Percentiles rank a stretch among this genome's conserved stretches.
Evolutionary conservation across 2,888 invertebrate species (phyloP).

Genomic region (Spilarctia lutea): DNA sequence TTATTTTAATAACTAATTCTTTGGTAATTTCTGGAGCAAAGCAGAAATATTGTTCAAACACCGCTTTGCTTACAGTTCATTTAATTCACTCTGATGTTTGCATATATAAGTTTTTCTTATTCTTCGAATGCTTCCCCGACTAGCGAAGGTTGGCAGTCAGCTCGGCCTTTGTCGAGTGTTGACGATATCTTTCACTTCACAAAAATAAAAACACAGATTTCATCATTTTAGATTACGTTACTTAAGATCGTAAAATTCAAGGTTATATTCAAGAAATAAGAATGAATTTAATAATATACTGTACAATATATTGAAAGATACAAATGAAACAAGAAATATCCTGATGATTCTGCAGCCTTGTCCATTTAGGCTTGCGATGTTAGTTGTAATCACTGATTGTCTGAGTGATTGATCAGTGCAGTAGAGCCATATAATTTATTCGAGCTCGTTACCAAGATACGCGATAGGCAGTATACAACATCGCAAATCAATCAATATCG

Average conservation of each 20-base stretch:
- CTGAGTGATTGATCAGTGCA: conserved; percentile 12
- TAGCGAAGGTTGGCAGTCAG: too few species aligned
- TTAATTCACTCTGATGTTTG: background rate
- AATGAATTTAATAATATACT: background rate
- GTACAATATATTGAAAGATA: background rate
- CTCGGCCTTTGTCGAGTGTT: too few species aligned
- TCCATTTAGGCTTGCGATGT: background rate
- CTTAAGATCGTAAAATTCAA: background rate
- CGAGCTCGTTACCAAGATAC: conserved; percentile 23
- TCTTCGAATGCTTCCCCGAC: too few species aligned
- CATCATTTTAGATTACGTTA: background rate
- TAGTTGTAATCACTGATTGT: background rate
- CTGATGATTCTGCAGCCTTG: background rate
- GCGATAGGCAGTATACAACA: conserved; percentile 17
- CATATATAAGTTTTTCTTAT: too few species aligned
- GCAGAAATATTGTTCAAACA: too few species aligned
- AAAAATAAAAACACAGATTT: background rate
- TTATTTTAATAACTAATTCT: too few species aligned
- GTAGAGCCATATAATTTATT: conserved; percentile 16
- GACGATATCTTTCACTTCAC: too few species aligned
- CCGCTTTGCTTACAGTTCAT: background rate
- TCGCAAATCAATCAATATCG: conserved; percentile 25
- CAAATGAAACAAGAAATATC: background rate
- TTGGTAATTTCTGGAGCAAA: too few species aligned
- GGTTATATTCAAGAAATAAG: background rate